These are phyloP conservation scores for Chalcis sispes DNA, from an alignment of 2,888 invertebrate species.

Conservation along the genomic window DNA sequence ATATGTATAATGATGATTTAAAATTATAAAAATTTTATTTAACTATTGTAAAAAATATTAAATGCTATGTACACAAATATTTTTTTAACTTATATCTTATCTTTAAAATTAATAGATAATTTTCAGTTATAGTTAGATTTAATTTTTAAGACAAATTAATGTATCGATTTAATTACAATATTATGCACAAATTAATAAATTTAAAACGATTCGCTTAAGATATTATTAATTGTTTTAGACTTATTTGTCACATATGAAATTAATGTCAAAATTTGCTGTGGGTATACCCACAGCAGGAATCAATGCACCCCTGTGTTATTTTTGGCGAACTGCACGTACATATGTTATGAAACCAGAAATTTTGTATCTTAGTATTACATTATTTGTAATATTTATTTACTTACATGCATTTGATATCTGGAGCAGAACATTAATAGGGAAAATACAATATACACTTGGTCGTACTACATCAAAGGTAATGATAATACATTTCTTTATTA, in stretches of 20 bases:
- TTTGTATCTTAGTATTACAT: slow-evolving; percentile 83
- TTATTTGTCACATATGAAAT: slow-evolving; percentile 90
- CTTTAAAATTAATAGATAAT: too few species aligned
- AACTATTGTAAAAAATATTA: too few species aligned
- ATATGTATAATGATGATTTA: too few species aligned
- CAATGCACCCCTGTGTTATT: slow-evolving; percentile 85
- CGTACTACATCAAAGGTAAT: slow-evolving; percentile 78
- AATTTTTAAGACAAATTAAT: too few species aligned
- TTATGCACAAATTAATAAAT: background rate
- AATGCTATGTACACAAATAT: too few species aligned
- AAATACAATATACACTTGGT: slow-evolving; percentile 82
- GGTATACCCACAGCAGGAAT: slow-evolving; percentile 80
- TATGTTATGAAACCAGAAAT: slow-evolving; percentile 90
- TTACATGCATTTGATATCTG: slow-evolving; percentile 90
- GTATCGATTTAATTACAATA: too few species aligned
- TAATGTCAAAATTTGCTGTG: slow-evolving; percentile 88
- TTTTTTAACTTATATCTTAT: too few species aligned
- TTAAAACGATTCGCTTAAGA: background rate
- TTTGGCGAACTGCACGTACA: slow-evolving; percentile 87
- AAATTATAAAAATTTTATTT: too few species aligned
- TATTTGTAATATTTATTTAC: slow-evolving; percentile 86
- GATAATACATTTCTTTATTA: slow-evolving; percentile 2
- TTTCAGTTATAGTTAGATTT: too few species aligned
- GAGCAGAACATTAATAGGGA: slow-evolving; percentile 86
- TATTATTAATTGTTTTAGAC: slow-evolving; percentile 76